phyloP scores from a whole-genome alignment of 2,888 invertebrate genomes.

The Spialia ferax region DNA sequence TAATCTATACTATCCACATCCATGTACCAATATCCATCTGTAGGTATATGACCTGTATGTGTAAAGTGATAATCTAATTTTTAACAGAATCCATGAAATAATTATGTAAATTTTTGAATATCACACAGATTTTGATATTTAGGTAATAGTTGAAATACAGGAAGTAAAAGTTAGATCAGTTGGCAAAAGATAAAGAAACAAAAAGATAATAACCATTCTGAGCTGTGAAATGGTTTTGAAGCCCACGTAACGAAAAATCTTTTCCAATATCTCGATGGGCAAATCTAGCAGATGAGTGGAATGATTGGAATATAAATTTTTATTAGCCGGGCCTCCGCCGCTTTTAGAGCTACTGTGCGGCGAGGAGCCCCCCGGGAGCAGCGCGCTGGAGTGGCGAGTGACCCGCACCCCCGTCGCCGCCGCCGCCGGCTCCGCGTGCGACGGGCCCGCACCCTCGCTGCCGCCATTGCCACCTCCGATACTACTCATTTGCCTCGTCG shows the following conservation, averaged over 20 bases:
- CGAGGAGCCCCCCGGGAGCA: constrained; percentile 78
- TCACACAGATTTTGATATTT: no score
- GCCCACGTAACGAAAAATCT: constrained; percentile 91
- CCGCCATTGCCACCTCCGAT: constrained; percentile 75
- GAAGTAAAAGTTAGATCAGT: no score
- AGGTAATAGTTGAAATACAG: no score
- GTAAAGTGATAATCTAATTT: no score
- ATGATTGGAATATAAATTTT: constrained; percentile 51
- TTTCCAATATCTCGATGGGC: constrained; percentile 93
- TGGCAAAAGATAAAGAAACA: constrained; percentile 3
- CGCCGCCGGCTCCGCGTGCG: constrained; percentile 73
- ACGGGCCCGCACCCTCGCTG: constrained; percentile 71
- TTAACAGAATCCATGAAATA: no score
- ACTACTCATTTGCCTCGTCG: constrained; percentile 89
- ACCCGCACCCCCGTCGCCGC: constrained; percentile 77
- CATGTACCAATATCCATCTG: no score
- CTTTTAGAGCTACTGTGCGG: constrained; percentile 73
- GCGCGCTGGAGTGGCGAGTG: constrained; percentile 80
- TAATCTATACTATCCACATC: no score
- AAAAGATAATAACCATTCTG: constrained; percentile 89
- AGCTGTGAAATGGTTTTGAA: constrained; percentile 93
- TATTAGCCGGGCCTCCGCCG: constrained; percentile 66
- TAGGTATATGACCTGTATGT: no score
- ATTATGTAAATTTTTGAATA: no score
- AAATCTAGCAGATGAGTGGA: constrained; percentile 88